Conservation (phyloP, 1,140 invertebrate genomes). For the Xylocopa sonorina region DNA sequence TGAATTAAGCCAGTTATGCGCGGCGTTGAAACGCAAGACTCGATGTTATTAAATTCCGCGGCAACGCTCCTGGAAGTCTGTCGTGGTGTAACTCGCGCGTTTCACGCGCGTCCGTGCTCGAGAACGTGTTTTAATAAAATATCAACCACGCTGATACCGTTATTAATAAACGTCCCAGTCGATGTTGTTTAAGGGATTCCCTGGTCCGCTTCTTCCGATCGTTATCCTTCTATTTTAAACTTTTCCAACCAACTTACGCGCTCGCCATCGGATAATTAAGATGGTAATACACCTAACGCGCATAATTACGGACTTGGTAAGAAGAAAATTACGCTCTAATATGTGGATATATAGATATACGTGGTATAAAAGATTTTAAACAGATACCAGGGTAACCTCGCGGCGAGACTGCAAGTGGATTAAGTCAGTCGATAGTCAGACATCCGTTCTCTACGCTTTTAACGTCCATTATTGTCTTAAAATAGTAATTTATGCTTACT, state of each 20-base stretch:
- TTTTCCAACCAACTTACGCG: neutral
- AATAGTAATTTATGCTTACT: too few species aligned
- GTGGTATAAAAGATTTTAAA: too few species aligned
- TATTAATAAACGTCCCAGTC: too few species aligned
- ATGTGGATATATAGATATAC: too few species aligned
- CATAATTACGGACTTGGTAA: too few species aligned
- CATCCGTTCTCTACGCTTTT: too few species aligned
- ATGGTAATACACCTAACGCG: neutral
- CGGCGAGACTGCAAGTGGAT: too few species aligned
- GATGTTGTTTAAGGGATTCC: too few species aligned
- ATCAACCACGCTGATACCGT: neutral
- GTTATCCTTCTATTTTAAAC: neutral
- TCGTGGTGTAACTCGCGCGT: neutral
- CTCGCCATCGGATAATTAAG: neutral
- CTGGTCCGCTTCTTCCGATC: neutral
- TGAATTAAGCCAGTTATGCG: neutral
- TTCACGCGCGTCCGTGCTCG: neutral
- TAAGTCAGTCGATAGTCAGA: too few species aligned
- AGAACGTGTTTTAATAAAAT: neutral
- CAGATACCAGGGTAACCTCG: too few species aligned
- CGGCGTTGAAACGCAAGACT: neutral
- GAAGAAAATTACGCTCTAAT: too few species aligned
- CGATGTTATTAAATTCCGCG: conserved; percentile 6
- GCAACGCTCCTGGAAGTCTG: neutral
- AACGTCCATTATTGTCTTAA: too few species aligned